Base-by-base conservation (phyloP, 2,113 vertebrate genomes). In the Phainopepla nitens region DNA sequence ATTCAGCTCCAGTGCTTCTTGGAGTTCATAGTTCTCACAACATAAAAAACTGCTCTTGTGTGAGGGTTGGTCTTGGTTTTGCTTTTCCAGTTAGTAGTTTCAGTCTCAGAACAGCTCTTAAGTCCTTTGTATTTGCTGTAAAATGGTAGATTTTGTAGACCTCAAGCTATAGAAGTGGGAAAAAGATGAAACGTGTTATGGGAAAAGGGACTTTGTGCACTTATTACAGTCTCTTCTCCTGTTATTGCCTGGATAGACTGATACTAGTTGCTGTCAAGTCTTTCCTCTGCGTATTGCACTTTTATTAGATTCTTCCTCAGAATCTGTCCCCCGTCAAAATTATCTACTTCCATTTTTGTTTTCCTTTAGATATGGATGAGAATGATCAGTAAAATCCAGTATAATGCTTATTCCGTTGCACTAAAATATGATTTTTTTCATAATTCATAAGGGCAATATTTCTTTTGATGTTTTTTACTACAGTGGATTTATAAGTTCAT, bases 51-150 rank as follows among this genome's bases (percentile, higher is more conserved):
- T 13, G 35, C 58, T 82, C 47, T 62, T 77, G 27, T 65, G 58
- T 50, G 36, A 90, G 42, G 17, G 22, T 71, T 91, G 45, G 25
- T 81, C 76, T 58, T 86, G 31, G 64, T 90, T 80, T 80, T 6
- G 3, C 42, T 85, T 93, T 93, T 80, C 31, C 25, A 89, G 39
- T 47, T 83, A 60, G 54, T 60, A 14, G 1, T 90, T 90, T 71
- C 41, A 89, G 69, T 64, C 85, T 95, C 92, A 75, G 65, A 81
- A 60, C 65, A 86, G n/a, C 88, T 96, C 64, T 94, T 86, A 93
- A 86, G 60, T 73, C 60, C n/a, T 94, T 93, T 61, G 45, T 90
- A 58, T 65, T 86, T 66, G 57, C 45, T 92, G 41, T 92, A 92
- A 90, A 90, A 81, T 64, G 45, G 54, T 77, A 86, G 60, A 65